Conservation (phyloP, 1,140 invertebrate genomes). For the Agrilus planipennis region DNA sequence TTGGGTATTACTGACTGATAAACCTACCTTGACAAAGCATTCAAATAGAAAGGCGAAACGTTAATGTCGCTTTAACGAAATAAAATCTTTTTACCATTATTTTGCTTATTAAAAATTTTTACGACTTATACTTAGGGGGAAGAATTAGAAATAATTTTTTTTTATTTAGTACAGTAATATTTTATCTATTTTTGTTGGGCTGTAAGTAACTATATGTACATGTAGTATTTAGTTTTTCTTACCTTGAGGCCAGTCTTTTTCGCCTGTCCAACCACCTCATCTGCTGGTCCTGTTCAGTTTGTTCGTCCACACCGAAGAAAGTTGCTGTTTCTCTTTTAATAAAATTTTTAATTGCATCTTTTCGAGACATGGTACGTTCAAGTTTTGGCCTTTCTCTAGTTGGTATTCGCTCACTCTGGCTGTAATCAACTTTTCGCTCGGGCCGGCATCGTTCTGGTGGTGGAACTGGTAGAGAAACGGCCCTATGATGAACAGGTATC, state of each 20-base stretch:
- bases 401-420: slow-evolving; percentile 29
- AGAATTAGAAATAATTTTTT: too few species aligned
- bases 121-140: too few species aligned
- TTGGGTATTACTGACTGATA: too few species aligned
- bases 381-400: slow-evolving; percentile 21
- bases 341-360: slow-evolving; percentile 43
- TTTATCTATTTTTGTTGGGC: too few species aligned
- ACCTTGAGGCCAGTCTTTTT: slow-evolving; percentile 56
- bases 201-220: too few species aligned
- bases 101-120: too few species aligned
- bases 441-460: slow-evolving; percentile 32
- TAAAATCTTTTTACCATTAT: too few species aligned
- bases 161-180: too few species aligned
- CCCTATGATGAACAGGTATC: slow-evolving; percentile 21
- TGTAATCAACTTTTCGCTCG: slow-evolving; percentile 20
- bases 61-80: too few species aligned
- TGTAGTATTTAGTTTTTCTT: slow-evolving; percentile 24
- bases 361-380: slow-evolving; percentile 33
- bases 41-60: too few species aligned
- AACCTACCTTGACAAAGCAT: too few species aligned
- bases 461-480: slow-evolving; percentile 33
- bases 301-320: slow-evolving; percentile 67
- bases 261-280: slow-evolving; percentile 62
- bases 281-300: slow-evolving; percentile 55
- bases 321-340: slow-evolving; percentile 62